Base-by-base conservation (phyloP, 1,140 invertebrate species). In the Eriosoma lanigerum region DNA sequence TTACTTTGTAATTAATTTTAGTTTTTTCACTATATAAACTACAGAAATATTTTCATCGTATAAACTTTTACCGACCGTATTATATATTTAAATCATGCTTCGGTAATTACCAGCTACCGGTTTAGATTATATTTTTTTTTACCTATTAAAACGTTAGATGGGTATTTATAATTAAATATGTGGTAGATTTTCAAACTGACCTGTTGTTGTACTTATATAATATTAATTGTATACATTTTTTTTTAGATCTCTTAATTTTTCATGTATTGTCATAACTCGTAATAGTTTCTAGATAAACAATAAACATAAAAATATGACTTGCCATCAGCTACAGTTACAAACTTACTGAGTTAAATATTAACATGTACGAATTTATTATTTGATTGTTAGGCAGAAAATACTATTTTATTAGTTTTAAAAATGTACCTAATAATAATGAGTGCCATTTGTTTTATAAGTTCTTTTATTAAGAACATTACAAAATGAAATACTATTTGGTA, bases 131-230 rank as follows among this genome's bases (percentile, higher is more conserved):
- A 12, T 58, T 56, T 58, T 56, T 9, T 54, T 17, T 73, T 15
- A 73, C 46, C 26, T 75, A 38, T 75, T 56, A 21, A 38, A 48
- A 48, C 21, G 24, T 48, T 60, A 60, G 38, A 15, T 17, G 38
- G 26, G 13, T 76, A 76, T 15, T 10, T 6, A 24, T 29, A 44
- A 38, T 13, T 44, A 48, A 12, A 38, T 62, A 48, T 15, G 21
- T 48, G 32, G 32, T 10, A 58, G 54, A 60, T 62, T 60, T 44
- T 78, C 17, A 72, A 50, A 60, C 56, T 46, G 21, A 78, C 54
- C 54, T 78, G 54, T 62, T 78, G 54, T 62, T 78, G 75, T 78
- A 78, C 75, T 78, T 78, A 78, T 62, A 48, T 78, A 58, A 60
- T 62, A 62, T 60, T 56, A 44, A 62, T 17, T 75, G 13, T 44